These are phyloP conservation scores for Perccottus glenii DNA, from an alignment of 2,113 vertebrate species.

Conservation along the genomic window DNA sequence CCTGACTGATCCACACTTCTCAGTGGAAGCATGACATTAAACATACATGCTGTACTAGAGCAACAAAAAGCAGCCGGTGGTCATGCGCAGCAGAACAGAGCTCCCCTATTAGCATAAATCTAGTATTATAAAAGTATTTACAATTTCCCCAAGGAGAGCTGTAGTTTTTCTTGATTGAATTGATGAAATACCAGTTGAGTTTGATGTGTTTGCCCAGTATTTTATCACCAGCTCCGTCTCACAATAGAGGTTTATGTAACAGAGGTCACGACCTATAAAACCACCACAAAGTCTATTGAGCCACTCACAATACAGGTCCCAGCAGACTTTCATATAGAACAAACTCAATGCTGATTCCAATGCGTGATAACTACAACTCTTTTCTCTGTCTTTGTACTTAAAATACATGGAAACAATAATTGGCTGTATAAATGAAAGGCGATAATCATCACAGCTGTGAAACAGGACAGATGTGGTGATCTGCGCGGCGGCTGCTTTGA, in stretches of 20 bases:
- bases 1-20: no score
- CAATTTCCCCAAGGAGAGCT: no score
- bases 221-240: slow-evolving; percentile 39
- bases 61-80: no score
- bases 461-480: slow-evolving; percentile 7
- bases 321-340: slow-evolving; percentile 34
- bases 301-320: slow-evolving; percentile 63
- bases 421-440: neutral
- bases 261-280: slow-evolving; percentile 58
- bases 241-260: slow-evolving; percentile 64
- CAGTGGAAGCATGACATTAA: no score
- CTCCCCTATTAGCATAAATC: no score
- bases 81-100: no score
- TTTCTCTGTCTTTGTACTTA: neutral
- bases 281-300: slow-evolving; percentile 68
- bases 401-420: neutral
- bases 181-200: neutral
- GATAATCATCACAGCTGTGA: slow-evolving; percentile 4
- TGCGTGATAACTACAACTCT: slow-evolving; percentile 29
- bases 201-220: slow-evolving; percentile 36
- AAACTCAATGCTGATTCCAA: slow-evolving; percentile 35
- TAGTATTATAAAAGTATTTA: no score
- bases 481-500: slow-evolving; percentile 2
- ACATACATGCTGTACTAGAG: no score
- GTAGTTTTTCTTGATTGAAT: no score